These are phyloP conservation scores for Dynastes hyllus DNA, from an alignment of 2,888 invertebrate genomes.

Conservation along the genomic window DNA sequence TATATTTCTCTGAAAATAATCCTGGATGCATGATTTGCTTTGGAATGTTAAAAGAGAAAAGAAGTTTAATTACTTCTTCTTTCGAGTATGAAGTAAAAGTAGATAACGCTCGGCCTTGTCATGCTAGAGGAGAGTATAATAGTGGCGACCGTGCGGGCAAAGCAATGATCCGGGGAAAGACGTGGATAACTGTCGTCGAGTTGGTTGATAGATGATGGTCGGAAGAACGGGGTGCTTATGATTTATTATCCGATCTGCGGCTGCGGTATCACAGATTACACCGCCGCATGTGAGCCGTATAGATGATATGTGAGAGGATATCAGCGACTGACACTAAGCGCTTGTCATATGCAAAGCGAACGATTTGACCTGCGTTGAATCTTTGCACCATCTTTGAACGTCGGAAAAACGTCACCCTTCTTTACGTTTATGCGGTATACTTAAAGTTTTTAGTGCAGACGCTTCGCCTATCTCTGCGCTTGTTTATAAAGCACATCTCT, in stretches of 20 bases:
- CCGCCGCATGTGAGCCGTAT: conserved; percentile 67
- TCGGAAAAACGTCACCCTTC: conserved; percentile 45
- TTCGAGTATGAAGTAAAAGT: conserved; percentile 33
- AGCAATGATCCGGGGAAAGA: conserved; percentile 58
- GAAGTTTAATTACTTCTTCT: conserved; percentile 18
- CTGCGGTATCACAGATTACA: conserved; percentile 69
- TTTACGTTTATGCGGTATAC: conserved; percentile 43
- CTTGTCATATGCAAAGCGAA: conserved; percentile 60
- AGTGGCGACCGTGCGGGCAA: conserved; percentile 47
- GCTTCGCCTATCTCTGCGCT: conserved; percentile 34
- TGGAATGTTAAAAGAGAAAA: background rate
- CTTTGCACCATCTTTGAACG: conserved; percentile 54
- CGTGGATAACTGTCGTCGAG: conserved; percentile 59
- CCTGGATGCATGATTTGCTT: no score
- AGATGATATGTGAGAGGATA: conserved; percentile 68
- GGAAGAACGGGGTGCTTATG: conserved; percentile 66
- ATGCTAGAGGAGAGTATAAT: conserved; percentile 28
- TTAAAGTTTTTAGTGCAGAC: conserved; percentile 40
- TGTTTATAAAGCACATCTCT: conserved; percentile 21
- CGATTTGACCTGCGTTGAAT: conserved; percentile 58
- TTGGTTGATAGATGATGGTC: conserved; percentile 66
- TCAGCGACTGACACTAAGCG: conserved; percentile 69
- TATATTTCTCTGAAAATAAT: no score
- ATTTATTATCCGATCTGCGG: conserved; percentile 69
- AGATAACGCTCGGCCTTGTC: conserved; percentile 31